Conservation (phyloP, 2,888 invertebrate genomes). For the Dynastes tityus region DNA sequence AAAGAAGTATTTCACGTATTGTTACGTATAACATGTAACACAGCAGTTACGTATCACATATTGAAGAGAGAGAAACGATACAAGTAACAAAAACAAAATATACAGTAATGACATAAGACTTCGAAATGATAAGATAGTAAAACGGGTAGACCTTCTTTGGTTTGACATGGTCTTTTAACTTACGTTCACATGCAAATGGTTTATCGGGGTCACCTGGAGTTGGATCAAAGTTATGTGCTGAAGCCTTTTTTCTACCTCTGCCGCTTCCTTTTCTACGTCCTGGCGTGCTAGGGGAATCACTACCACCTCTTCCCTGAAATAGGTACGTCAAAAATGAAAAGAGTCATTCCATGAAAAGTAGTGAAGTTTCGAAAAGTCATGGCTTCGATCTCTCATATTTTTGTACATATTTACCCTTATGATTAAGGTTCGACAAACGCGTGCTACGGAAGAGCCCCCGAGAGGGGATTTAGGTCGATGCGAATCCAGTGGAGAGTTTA, state of each 20-base stretch:
- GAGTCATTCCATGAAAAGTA: no score
- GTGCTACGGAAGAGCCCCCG: no score
- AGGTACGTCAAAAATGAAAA: background rate
- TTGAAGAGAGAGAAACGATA: constrained; percentile 12
- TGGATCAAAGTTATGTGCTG: constrained; percentile 69
- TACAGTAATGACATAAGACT: constrained; percentile 7
- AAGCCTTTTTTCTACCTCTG: constrained; percentile 73
- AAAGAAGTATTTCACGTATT: constrained; percentile 43
- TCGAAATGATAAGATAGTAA: constrained; percentile 7
- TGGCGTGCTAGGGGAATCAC: constrained; percentile 69
- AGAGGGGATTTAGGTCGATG: no score
- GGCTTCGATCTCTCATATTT: no score
- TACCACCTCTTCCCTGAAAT: constrained; percentile 66
- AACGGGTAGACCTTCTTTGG: background rate
- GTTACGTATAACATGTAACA: constrained; percentile 7
- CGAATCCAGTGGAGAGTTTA: no score
- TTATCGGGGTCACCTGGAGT: constrained; percentile 85
- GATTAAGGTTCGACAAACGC: no score
- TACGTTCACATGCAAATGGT: constrained; percentile 93
- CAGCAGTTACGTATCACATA: constrained; percentile 13
- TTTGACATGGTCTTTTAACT: constrained; percentile 70
- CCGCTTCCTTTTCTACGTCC: constrained; percentile 70
- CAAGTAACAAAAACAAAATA: constrained; percentile 8
- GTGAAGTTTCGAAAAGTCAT: no score
- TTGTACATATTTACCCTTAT: no score